Percentiles rank a stretch among this genome's conserved stretches.
Evolutionary conservation across 1,140 invertebrate species (phyloP).

Genomic region (Gryon sp.): DNA sequence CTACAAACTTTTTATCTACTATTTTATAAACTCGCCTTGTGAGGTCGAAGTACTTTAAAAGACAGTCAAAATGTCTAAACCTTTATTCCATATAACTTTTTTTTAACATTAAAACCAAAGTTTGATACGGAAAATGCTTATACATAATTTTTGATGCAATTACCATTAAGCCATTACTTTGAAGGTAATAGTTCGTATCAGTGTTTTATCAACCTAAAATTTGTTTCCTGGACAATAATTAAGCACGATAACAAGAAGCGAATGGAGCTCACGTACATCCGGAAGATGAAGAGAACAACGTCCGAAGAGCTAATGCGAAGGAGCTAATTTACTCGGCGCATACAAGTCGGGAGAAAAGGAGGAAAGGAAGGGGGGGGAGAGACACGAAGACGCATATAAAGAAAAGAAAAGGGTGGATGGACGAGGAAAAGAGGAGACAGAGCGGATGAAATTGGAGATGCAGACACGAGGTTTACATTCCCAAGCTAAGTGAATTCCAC

Average conservation of each 20-base stretch:
- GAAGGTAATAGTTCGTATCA: background rate
- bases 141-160: too few species aligned
- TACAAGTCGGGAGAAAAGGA: too few species aligned
- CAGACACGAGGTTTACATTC: slow-evolving; percentile 72
- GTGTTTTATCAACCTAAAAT: slow-evolving; percentile 5
- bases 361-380: too few species aligned
- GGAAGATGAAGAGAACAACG: slow-evolving; percentile 20
- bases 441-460: slow-evolving; percentile 58
- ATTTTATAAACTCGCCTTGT: too few species aligned
- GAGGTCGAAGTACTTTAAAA: too few species aligned
- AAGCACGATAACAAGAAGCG: slow-evolving; percentile 6
- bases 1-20: too few species aligned
- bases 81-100: too few species aligned
- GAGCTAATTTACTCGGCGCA: slow-evolving; percentile 48
- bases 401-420: slow-evolving; percentile 15
- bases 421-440: slow-evolving; percentile 47
- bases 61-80: too few species aligned
- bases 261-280: slow-evolving; percentile 2
- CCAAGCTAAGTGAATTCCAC: slow-evolving; percentile 75
- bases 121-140: too few species aligned
- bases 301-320: slow-evolving; percentile 33
- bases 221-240: slow-evolving; percentile 14
- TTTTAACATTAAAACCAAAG: too few species aligned
- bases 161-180: background rate
- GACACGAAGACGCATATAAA: too few species aligned